Evolutionary conservation across 2,888 invertebrate genomes (phyloP).

Genomic region (Lithophane semibrunnea): DNA sequence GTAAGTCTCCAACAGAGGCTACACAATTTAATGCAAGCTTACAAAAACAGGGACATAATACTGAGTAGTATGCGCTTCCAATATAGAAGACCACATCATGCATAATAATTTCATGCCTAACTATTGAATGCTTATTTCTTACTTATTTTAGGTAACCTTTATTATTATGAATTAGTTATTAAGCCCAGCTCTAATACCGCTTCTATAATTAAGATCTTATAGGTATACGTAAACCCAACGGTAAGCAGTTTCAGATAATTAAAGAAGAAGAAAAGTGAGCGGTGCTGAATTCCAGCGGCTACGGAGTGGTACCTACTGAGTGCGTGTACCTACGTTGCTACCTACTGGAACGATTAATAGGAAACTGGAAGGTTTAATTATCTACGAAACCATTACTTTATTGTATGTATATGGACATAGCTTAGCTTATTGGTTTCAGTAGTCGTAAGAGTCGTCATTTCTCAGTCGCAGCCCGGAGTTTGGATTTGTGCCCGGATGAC

Average conservation of each 20-base stretch:
- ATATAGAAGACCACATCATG: too few relatives aligned
- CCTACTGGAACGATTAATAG: background rate
- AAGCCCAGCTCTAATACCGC: background rate
- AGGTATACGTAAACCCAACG: background rate
- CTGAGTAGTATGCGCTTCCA: too few relatives aligned
- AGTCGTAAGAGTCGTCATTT: background rate
- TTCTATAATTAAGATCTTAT: background rate
- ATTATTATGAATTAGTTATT: background rate
- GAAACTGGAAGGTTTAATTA: background rate
- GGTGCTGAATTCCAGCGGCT: background rate
- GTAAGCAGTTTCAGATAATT: constrained; percentile 10
- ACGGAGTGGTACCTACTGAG: background rate
- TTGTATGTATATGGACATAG: background rate
- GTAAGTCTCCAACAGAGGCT: background rate
- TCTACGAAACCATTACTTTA: background rate
- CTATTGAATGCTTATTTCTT: background rate
- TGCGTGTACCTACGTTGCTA: background rate
- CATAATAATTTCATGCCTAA: too few relatives aligned
- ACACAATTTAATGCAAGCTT: background rate
- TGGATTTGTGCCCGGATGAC: too few relatives aligned
- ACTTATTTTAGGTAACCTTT: background rate
- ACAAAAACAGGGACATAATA: too few relatives aligned
- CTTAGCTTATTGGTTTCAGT: background rate
- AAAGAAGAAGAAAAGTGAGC: background rate
- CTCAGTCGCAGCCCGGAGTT: too few relatives aligned